Evolutionary conservation across 2,888 invertebrate species (phyloP), one percentile per base, ranked within the genome.

Genomic region (Caenorhabditis sinica): DNA sequence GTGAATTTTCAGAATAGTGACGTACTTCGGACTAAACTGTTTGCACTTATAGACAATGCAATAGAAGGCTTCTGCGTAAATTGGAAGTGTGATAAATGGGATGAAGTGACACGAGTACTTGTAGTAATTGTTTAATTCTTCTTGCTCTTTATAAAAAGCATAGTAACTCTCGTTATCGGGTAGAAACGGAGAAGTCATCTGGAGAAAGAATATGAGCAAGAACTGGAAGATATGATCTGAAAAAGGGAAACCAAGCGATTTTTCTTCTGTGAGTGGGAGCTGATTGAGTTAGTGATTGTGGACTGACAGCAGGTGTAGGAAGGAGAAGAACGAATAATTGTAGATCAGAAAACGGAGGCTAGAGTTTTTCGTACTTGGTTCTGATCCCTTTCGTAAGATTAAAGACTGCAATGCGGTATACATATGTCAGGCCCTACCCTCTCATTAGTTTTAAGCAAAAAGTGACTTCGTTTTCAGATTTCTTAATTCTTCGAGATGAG

Each of bases 1-100:
- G 20, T 76, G 76, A 36, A 77, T 13, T 40, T 77, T 28, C 23
- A 69, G 40, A 25, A 77, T 25, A 1, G 13, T 51, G 3, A 69
- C 77, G 40, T 77, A 77, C 30, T 61, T 77, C 20, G 69, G 36
- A 43, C 69, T 69, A 43, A 77, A 77, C n/a, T 77, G 77, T 60
- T 77, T 77, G 28, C 77, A 77, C 28, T 77, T 77, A 15, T 77
- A 51, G 17, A 69, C 17, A 1, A 69, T 51, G 49, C 77, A 77
- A 51, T 77, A 77, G 36, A 69, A 77, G 0, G 77, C 69, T 61
- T 77, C 77, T 0, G 58, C 58, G 17, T 77, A 77, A 23, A 77
- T 69, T 4, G 77, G 77, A 17, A 77, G n/a, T 3, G 77, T 77
- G 5, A 77, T 11, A 23, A 77, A 69, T 0, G 77, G 77, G 30